Base-by-base conservation (phyloP, 1,140 invertebrate genomes). In the Procambarus clarkii region DNA sequence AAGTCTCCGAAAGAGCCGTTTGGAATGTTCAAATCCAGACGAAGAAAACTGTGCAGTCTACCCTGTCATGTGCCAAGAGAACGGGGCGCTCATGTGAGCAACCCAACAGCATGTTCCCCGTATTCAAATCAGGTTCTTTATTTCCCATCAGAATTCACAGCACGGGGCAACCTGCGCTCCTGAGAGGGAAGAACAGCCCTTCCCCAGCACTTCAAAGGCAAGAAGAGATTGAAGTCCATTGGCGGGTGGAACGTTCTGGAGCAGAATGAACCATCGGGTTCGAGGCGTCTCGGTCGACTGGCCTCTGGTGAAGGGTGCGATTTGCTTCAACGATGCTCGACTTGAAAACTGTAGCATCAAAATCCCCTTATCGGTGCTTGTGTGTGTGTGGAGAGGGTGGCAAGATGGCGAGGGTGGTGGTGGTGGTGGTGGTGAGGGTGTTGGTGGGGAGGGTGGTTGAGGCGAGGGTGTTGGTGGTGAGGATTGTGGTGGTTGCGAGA, bases 61-160 rank as follows among this genome's bases (percentile, higher is more conserved):
- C 34, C 1, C 34, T 34, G 34, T 34, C 34, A 34, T 34, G 34
- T 34, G 34, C 34, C 34, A 34, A 34, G 34, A 34, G 34, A 34
- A 34, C 34, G 34, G 34, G 34, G 34, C 34, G 34, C 44, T 24
- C 15, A 24, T n/a, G 21, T 11, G 21, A 81, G 79, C 8, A 81
- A 81, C 54, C 79, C 79, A 8, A 21, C 58, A 24, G 21, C 58
- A 81, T 34, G 79, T 81, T 21, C 48, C 21, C 45, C 21, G 79
- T 81, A 81, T 81, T 81, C 79, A 81, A 81, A 81, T 81, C 79
- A 81, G 13, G 48, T 21, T 13, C 48, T 81, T 81, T 54, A 81
- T 81, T 21, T 81, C 13, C 48, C 64, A 18, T 84, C 45, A 71
- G 64, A 58, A 81, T 81, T 81, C 79, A 81, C 21, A 81, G 48